A percentile compares a stretch with the other conserved stretches of the same genome.
These are phyloP conservation scores for Gulo gulo DNA, from an alignment of 2,113 vertebrate species.

Conservation along the genomic window DNA sequence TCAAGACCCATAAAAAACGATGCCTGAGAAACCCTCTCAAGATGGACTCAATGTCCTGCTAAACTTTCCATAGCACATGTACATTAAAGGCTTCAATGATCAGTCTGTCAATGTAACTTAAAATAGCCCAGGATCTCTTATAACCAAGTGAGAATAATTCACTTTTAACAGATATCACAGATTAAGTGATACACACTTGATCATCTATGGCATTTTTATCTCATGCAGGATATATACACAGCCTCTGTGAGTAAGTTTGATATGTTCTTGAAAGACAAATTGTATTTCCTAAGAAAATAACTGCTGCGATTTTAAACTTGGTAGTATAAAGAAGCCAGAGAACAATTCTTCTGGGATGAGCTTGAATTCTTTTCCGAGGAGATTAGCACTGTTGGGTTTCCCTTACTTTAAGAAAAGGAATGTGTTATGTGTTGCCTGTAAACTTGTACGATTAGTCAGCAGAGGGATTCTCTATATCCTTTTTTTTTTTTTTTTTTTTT, in stretches of 20 bases:
- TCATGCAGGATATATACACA: neutral
- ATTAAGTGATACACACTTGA: neutral
- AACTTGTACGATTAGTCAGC: constrained; percentile 44
- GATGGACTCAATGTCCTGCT: constrained; percentile 56
- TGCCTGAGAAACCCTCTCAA: constrained; percentile 72
- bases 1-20: constrained; percentile 80
- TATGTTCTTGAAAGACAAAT: neutral
- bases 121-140: neutral
- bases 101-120: neutral
- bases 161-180: neutral
- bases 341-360: constrained; percentile 22
- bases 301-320: neutral
- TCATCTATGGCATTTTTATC: neutral
- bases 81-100: neutral
- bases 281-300: neutral
- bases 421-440: constrained; percentile 11
- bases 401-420: constrained; percentile 49
- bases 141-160: neutral
- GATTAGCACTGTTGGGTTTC: constrained; percentile 14
- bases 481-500: no score
- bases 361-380: constrained; percentile 58
- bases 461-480: constrained; percentile 47
- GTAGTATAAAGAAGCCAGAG: neutral
- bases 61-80: constrained; percentile 11
- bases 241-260: neutral